Evolutionary conservation across 2,888 invertebrate species (phyloP), one percentile per base, ranked within the genome.

Genomic region (Conistra vaccinii): DNA sequence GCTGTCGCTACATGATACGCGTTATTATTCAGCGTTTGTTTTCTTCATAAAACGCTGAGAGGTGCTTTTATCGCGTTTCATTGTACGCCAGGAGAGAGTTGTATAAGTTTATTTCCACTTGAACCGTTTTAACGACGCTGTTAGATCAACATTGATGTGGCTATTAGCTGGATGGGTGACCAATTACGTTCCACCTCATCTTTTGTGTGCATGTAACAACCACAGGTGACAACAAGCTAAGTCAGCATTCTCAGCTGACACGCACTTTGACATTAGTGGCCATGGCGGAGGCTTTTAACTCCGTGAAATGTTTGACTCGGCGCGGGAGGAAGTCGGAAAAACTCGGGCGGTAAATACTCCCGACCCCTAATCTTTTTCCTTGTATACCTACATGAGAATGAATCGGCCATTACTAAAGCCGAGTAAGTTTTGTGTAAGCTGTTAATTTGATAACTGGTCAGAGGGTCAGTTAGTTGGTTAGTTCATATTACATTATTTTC

Each of bases 131-230:
- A 81, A 85, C 73, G 76, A 74, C 69, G 81, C 73, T 75, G 81
- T 86, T 80, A 85, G 78, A 80, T 85, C 82, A 83, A 84, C 76
- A 84, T 80, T 80, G 82, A 73, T 80, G 83, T 65, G 70, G 71
- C 78, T 78, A 80, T 80, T 86, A 84, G 74, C 67, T 73, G 71
- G 74, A 76, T 76, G 76, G 77, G 76, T 71, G 78, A 72, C 83
- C 86, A 86, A 85, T 86, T 83, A 85, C 71, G 63, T 80, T 63
- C 20, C 66, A 32, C 70, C 45, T 69, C 62, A 75, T 61, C 65
- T 67, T 80, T 81, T 67, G 69, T 73, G 80, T 84, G 74, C 60
- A 69, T 68, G 69, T 82, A 69, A 75, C 75, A 76, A 74, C 73
- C n/a, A n/a, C n/a, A n/a, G n/a, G n/a, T 82, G 71, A 75, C 75